phyloP scores from a whole-genome alignment of 2,888 invertebrate genomes.

The Troglohyphantes excavatus region DNA sequence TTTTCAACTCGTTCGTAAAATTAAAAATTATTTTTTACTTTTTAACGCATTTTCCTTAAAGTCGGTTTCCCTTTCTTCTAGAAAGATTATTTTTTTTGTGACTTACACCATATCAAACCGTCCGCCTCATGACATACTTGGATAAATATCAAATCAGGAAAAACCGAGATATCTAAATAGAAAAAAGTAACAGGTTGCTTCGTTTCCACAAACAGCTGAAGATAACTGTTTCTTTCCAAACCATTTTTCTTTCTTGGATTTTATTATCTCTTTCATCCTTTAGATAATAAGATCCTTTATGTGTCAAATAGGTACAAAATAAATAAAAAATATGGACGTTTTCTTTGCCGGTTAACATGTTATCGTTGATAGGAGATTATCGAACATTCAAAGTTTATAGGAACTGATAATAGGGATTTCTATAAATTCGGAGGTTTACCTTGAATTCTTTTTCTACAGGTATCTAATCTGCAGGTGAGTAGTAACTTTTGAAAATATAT shows the following conservation, averaged over 20 bases:
- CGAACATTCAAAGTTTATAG: constrained; percentile 14
- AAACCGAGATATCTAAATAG: neutral
- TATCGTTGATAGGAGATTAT: constrained; percentile 12
- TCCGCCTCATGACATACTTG: too few species aligned
- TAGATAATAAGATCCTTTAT: neutral
- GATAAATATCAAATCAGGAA: neutral
- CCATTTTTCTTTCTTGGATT: neutral
- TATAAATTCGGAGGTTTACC: neutral
- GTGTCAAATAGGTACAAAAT: neutral
- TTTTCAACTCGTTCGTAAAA: too few species aligned
- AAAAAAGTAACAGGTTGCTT: neutral
- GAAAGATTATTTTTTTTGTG: too few species aligned
- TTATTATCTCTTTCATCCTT: neutral
- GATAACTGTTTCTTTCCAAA: neutral
- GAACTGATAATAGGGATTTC: neutral
- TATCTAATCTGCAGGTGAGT: neutral
- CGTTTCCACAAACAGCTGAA: neutral
- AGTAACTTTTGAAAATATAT: neutral
- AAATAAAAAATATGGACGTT: neutral
- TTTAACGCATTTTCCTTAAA: too few species aligned
- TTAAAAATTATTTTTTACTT: too few species aligned
- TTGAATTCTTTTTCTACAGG: neutral
- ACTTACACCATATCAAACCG: too few species aligned
- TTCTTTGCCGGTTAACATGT: neutral
- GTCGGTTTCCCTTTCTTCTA: too few species aligned